Evolutionary conservation across 2,113 vertebrate genomes (phyloP).

Genomic region (Takifugu flavidus): DNA sequence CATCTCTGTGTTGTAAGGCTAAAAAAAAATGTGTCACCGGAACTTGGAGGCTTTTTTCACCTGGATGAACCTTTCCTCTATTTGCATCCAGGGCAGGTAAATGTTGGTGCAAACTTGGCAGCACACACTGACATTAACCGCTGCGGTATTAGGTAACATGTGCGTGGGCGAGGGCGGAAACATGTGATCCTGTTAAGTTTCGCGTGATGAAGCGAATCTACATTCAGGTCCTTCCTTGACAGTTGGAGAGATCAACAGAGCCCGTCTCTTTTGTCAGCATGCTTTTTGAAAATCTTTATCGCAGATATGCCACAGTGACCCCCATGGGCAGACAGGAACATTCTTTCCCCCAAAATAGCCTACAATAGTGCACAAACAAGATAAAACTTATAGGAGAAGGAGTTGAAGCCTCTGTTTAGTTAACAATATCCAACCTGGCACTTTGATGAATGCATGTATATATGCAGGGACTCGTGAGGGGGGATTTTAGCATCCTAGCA

Average conservation of each 20-base stretch:
- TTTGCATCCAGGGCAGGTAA: conserved; percentile 7
- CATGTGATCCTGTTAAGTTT: conserved; percentile 29
- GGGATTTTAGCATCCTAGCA: conserved; percentile 26
- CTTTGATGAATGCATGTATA: conserved; percentile 24
- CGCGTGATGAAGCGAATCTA: conserved; percentile 29
- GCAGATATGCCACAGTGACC: neutral
- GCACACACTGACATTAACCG: conserved; percentile 32
- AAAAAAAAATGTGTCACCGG: too few relatives aligned
- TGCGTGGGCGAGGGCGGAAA: conserved; percentile 30
- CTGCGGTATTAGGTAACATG: conserved; percentile 40
- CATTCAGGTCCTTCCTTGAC: conserved; percentile 44
- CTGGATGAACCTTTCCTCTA: conserved; percentile 7
- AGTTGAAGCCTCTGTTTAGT: neutral
- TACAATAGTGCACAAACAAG: neutral
- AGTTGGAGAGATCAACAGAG: conserved; percentile 29
- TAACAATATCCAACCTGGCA: neutral
- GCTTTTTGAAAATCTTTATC: neutral
- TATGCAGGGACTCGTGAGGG: conserved; percentile 4
- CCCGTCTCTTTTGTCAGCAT: conserved; percentile 8
- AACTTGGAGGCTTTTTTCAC: neutral
- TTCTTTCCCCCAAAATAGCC: neutral
- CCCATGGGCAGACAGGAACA: neutral
- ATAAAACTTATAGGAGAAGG: neutral
- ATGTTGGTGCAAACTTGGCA: conserved; percentile 15
- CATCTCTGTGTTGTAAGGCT: too few relatives aligned